Percentiles rank a stretch among this genome's conserved stretches.
phyloP scores from a whole-genome alignment of 1,140 invertebrate genomes.

The Vollenhovia emeryi region DNA sequence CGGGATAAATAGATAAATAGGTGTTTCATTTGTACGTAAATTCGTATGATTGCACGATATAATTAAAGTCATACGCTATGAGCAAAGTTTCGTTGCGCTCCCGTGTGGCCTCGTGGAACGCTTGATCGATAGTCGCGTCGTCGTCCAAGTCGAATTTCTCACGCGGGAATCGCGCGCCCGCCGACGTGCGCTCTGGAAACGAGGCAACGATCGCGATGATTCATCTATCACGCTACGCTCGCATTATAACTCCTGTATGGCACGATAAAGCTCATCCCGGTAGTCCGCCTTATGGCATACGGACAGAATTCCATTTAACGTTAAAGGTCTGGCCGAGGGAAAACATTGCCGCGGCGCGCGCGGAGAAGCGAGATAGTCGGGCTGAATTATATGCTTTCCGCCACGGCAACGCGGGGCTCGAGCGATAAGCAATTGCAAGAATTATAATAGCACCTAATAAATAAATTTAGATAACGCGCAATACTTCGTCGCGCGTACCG shows the following conservation, averaged over 20 bases:
- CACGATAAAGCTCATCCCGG: conserved; percentile 70
- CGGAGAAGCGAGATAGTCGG: conserved; percentile 52
- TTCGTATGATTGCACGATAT: background rate
- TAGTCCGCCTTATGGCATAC: conserved; percentile 45
- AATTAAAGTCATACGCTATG: background rate
- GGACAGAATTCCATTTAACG: conserved; percentile 68
- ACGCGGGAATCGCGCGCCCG: background rate
- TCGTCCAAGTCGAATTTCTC: conserved; percentile 54
- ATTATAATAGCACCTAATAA: conserved; percentile 65
- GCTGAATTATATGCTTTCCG: conserved; percentile 67
- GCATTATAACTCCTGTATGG: conserved; percentile 61
- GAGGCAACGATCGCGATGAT: conserved; percentile 68
- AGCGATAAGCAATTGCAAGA: conserved; percentile 65
- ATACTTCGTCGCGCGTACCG: conserved; percentile 34
- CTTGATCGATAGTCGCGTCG: conserved; percentile 55
- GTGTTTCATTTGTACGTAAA: background rate
- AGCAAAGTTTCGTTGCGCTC: background rate
- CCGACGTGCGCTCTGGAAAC: conserved; percentile 39
- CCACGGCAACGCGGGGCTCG: background rate
- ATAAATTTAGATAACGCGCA: conserved; percentile 57
- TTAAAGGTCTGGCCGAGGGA: conserved; percentile 59
- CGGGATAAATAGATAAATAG: background rate
- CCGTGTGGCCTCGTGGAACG: background rate
- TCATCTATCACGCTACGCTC: conserved; percentile 68
- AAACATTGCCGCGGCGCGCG: conserved; percentile 34